Conservation (phyloP, 2,797 vertebrate genomes). For the Poecilia gillii region DNA sequence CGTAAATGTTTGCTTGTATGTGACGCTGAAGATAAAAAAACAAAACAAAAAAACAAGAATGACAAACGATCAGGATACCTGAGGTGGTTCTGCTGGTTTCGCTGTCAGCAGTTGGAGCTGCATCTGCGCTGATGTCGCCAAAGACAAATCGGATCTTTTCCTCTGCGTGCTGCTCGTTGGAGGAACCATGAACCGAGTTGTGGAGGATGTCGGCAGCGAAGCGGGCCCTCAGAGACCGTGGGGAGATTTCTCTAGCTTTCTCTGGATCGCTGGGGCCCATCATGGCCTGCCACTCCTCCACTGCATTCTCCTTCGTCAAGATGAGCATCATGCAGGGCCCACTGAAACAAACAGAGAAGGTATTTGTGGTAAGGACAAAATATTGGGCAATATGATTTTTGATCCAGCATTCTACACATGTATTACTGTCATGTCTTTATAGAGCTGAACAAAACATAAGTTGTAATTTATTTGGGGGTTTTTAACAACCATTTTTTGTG, state of each 20-base stretch:
- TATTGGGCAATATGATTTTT: background rate
- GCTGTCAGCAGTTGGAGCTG: slow-evolving; percentile 32
- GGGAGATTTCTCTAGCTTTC: slow-evolving; percentile 78
- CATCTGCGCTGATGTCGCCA: slow-evolving; percentile 67
- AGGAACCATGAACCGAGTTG: slow-evolving; percentile 90
- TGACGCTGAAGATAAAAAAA: slow-evolving; percentile 19
- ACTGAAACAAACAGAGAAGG: slow-evolving; percentile 70
- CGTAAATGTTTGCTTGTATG: slow-evolving; percentile 9
- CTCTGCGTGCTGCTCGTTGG: slow-evolving; percentile 74
- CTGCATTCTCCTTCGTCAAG: slow-evolving; percentile 90
- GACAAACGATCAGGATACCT: slow-evolving; percentile 47
- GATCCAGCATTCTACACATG: background rate
- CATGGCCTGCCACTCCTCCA: slow-evolving; percentile 88
- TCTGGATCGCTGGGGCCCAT: slow-evolving; percentile 90
- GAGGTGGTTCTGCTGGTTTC: slow-evolving; percentile 32
- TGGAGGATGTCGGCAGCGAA: slow-evolving; percentile 85
- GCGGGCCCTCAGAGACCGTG: slow-evolving; percentile 85
- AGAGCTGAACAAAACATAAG: background rate
- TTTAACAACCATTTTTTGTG: background rate
- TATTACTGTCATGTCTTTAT: background rate
- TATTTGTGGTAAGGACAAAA: background rate
- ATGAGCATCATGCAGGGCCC: slow-evolving; percentile 86
- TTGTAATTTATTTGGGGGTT: background rate
- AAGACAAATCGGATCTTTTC: slow-evolving; percentile 79
- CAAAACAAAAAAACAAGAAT: background rate